Base-by-base conservation (phyloP, 2,797 vertebrate species). In the Zenarchopterus dispar region DNA sequence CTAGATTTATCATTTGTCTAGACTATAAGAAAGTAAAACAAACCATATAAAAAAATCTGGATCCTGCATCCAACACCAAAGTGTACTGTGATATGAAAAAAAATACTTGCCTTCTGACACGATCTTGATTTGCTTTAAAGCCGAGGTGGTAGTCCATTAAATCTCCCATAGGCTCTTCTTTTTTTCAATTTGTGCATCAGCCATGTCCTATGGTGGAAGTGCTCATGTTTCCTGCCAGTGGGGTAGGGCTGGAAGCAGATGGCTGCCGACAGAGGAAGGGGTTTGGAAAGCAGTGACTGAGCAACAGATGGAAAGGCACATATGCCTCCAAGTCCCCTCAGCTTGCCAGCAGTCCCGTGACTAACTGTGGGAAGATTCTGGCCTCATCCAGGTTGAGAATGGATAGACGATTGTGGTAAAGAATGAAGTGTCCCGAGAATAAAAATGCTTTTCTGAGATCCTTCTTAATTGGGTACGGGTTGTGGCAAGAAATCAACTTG, bases 211-310 rank as follows among this genome's bases (percentile, higher is more conserved):
- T 75, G 73, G 78, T 85, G 89, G 84, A 88, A 85, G 83, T 87
- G 87, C 86, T 90, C 87, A 74, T 89, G 87, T 89, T 88, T 84
- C 84, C 88, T 91, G 92, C 87, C 91, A 89, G 87, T 88, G 89
- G 87, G 90, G 90, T 86, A 91, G 89, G 87, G 87, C 81, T 92
- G 88, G 80, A 88, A 91, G 88, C 93, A 94, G 93, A 94, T 94
- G 93, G 93, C 90, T 77, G 67, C 83, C 89, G 89, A 91, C 89
- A 89, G 88, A 90, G 90, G 91, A 91, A 88, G 87, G 88, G 89
- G 88, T 92, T 92, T 91, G 90, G 88, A 91, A 89, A 86, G 86
- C 84, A 67, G 78, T 66, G 84, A 91, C 75, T 75, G 86, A 89
- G 91, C 91, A 93, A 92, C 92, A 93, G 92, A 93, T 93, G 92